Percentiles rank a stretch among this genome's conserved stretches.
These are phyloP conservation scores for Microvelia longipes DNA, from an alignment of 1,140 invertebrate species.

Conservation along the genomic window DNA sequence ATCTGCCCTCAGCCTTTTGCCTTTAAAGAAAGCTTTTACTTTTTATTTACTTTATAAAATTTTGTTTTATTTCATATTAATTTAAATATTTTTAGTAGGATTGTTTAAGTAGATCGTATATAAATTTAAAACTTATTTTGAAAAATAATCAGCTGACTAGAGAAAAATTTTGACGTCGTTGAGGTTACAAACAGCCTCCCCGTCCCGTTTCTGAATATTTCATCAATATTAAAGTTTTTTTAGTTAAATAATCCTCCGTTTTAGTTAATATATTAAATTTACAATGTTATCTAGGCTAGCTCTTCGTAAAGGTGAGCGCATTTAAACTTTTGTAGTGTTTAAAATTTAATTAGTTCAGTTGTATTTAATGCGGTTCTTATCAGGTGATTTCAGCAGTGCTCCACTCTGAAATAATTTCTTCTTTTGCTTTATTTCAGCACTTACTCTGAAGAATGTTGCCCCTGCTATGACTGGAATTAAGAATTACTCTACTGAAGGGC, in stretches of 20 bases:
- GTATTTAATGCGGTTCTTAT: background rate
- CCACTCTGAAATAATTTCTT: background rate
- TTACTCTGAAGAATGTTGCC: slow-evolving; percentile 7
- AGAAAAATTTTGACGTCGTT: background rate
- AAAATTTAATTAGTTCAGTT: background rate
- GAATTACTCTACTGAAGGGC: slow-evolving; percentile 7
- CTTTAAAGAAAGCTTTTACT: too few species aligned
- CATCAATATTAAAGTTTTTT: background rate
- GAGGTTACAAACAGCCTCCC: background rate
- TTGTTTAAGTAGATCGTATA: too few species aligned
- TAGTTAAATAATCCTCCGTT: background rate
- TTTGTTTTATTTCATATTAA: too few species aligned
- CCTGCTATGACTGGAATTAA: slow-evolving; percentile 1
- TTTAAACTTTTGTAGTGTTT: background rate
- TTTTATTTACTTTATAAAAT: too few species aligned
- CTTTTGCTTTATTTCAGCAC: slow-evolving; percentile 6
- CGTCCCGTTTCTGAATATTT: background rate
- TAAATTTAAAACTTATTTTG: too few species aligned
- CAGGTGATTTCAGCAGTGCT: background rate
- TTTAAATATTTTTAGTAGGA: too few species aligned
- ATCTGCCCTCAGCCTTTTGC: too few species aligned
- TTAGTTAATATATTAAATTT: background rate
- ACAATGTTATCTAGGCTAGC: slow-evolving; percentile 13
- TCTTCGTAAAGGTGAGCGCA: slow-evolving; percentile 11
- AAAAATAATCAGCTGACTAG: background rate